These are phyloP conservation scores for Galaxea fascicularis DNA, from an alignment of 92 coral and sea anemone species.

Conservation along the genomic window DNA sequence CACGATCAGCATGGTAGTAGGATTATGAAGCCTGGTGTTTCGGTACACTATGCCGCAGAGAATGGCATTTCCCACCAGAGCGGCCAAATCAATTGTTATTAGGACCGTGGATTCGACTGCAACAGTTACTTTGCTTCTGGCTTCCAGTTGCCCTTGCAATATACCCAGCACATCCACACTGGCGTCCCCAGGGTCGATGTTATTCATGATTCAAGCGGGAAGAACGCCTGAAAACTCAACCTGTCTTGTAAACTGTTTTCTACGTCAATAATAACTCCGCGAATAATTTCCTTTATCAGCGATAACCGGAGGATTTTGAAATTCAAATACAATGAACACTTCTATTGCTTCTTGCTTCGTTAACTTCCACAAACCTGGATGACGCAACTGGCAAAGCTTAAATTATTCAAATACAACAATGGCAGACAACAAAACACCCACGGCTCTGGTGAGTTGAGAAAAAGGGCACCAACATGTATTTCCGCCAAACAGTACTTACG, in stretches of 20 bases:
- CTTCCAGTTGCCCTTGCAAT: slow-evolving; percentile 37
- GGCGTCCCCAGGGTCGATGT: slow-evolving; percentile 57
- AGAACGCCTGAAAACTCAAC: not conserved
- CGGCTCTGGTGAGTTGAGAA: too few species aligned
- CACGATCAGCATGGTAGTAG: slow-evolving; percentile 44
- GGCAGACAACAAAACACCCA: too few species aligned
- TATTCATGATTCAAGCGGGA: slow-evolving; percentile 32
- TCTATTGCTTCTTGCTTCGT: too few species aligned
- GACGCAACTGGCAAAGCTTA: too few species aligned
- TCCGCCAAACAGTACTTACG: too few species aligned
- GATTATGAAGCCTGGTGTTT: slow-evolving; percentile 29
- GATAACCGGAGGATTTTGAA: too few species aligned
- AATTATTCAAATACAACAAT: too few species aligned
- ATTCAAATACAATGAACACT: too few species aligned
- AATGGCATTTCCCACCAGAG: slow-evolving; percentile 40
- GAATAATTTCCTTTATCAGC: not conserved
- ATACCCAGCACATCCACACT: slow-evolving; percentile 56
- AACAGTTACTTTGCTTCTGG: slow-evolving; percentile 29
- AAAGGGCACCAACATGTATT: too few species aligned
- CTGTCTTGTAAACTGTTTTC: not conserved
- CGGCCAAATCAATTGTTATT: slow-evolving; percentile 20
- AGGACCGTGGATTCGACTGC: slow-evolving; percentile 39
- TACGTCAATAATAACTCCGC: too few species aligned
- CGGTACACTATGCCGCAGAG: slow-evolving; percentile 44
- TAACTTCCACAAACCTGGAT: too few species aligned